A percentile compares a stretch with the other conserved stretches of the same genome.
Conservation (phyloP, 2,797 vertebrate genomes). For the Periophthalmus magnuspinnatus region DNA sequence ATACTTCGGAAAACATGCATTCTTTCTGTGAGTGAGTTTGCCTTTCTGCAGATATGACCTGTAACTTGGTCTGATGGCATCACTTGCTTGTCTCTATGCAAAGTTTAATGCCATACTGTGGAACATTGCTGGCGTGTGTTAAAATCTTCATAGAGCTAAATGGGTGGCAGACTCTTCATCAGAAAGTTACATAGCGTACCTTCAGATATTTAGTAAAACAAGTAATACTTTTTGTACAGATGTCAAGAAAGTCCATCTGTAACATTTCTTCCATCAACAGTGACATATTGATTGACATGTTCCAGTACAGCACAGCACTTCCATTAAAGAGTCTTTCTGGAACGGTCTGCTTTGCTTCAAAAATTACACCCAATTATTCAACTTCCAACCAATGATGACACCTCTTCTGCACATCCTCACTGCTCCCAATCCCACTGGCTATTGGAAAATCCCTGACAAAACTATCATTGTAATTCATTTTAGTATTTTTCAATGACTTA, state of each 20-base stretch:
- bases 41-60: too few species aligned
- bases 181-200: too few species aligned
- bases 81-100: too few species aligned
- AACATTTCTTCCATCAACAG: slow-evolving; percentile 20
- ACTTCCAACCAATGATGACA: slow-evolving; percentile 7
- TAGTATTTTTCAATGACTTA: slow-evolving; percentile 17
- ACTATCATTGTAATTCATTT: slow-evolving; percentile 26
- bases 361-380: slow-evolving; percentile 43
- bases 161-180: too few species aligned
- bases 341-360: slow-evolving; percentile 17
- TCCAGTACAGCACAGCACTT: slow-evolving; percentile 24
- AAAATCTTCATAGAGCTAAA: too few species aligned
- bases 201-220: too few species aligned
- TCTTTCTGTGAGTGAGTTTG: too few species aligned
- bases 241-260: slow-evolving; percentile 8
- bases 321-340: slow-evolving; percentile 29
- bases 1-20: too few species aligned
- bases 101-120: too few species aligned
- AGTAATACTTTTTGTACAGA: too few species aligned
- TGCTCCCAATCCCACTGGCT: slow-evolving; percentile 25
- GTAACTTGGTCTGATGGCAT: too few species aligned
- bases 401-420: slow-evolving; percentile 25
- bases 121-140: too few species aligned
- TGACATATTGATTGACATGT: slow-evolving; percentile 27
- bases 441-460: slow-evolving; percentile 31